These are phyloP conservation scores for Apamea monoglypha DNA, from an alignment of 2,888 invertebrate genomes.

Conservation along the genomic window DNA sequence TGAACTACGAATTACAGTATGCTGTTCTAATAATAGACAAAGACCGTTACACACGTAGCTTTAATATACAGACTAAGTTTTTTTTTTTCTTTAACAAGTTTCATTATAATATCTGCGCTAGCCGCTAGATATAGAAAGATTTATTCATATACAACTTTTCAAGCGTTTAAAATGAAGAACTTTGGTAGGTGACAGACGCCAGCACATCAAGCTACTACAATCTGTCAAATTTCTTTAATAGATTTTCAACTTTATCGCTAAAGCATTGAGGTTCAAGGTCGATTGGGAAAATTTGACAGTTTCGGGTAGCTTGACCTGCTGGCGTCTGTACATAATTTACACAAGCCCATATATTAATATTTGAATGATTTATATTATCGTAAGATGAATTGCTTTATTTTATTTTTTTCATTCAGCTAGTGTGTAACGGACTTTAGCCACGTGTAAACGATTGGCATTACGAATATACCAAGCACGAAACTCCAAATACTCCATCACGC, in stretches of 20 bases:
- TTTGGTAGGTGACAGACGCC: too few species aligned
- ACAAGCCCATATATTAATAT: neutral
- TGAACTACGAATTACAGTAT: constrained; percentile 13
- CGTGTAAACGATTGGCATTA: constrained; percentile 25
- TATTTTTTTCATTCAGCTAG: neutral
- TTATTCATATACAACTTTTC: neutral
- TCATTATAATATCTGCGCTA: neutral
- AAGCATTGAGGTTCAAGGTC: too few species aligned
- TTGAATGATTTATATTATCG: neutral
- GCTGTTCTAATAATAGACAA: constrained; percentile 2
- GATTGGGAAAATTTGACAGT: too few species aligned
- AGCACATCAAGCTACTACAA: too few species aligned
- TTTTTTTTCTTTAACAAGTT: neutral
- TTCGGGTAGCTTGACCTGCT: too few species aligned
- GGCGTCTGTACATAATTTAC: neutral
- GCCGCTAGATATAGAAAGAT: neutral
- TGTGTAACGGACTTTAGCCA: constrained; percentile 1
- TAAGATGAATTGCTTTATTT: neutral
- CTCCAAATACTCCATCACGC: constrained; percentile 56
- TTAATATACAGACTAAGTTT: neutral
- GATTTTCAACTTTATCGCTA: too few species aligned
- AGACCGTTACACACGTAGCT: constrained; percentile 34
- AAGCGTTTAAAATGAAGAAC: neutral
- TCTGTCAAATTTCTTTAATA: too few species aligned
- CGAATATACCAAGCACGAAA: constrained; percentile 52